Conservation (phyloP, 1,140 invertebrate species). For the Samia ricini region DNA sequence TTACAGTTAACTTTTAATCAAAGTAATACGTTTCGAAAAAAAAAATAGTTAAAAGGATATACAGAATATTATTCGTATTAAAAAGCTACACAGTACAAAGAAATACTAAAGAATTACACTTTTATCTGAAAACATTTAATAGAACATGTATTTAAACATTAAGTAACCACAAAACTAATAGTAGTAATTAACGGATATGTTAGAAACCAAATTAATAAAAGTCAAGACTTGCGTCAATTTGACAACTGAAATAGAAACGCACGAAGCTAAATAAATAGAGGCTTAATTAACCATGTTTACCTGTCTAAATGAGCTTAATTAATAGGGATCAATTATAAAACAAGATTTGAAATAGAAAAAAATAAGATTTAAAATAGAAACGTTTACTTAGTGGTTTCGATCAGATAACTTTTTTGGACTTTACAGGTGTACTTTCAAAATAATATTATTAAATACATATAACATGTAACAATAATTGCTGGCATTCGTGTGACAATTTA, state of each 20-base stretch:
- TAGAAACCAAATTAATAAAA: constrained; percentile 22
- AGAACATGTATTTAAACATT: background rate
- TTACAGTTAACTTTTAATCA: too few relatives aligned
- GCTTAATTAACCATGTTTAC: background rate
- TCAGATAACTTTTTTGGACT: too few relatives aligned
- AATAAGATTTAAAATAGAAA: too few relatives aligned
- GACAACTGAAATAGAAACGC: background rate
- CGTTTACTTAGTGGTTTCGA: too few relatives aligned
- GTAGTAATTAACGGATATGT: constrained; percentile 22
- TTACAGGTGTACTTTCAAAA: too few relatives aligned
- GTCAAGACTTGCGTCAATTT: constrained; percentile 1
- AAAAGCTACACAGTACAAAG: too few relatives aligned
- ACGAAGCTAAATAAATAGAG: background rate
- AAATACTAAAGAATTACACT: background rate
- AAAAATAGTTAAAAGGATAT: too few relatives aligned
- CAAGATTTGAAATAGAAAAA: background rate
- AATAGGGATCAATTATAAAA: background rate
- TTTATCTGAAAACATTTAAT: background rate
- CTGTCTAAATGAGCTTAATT: background rate
- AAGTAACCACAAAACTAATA: constrained; percentile 19
- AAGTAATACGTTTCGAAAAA: too few relatives aligned
- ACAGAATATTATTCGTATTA: too few relatives aligned
- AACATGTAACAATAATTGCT: too few relatives aligned
- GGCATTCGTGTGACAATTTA: too few relatives aligned
- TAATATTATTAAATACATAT: too few relatives aligned